Evolutionary conservation across 1,140 invertebrate genomes (phyloP).

Genomic region (Dinoponera quadriceps): DNA sequence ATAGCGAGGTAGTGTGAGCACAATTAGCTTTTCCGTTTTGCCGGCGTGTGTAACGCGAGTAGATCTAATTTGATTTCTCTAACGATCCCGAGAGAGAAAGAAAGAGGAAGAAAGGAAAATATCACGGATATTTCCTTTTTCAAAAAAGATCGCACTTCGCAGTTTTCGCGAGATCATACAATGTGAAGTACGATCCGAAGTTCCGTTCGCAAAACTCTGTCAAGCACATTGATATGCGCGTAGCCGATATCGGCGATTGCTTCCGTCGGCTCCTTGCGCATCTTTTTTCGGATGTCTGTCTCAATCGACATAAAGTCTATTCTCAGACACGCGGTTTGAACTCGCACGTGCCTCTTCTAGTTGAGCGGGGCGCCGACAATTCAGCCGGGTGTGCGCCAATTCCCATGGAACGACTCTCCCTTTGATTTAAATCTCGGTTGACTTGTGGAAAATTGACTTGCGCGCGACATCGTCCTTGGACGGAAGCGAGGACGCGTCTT

Average conservation of each 20-base stretch:
- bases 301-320: constrained; percentile 42
- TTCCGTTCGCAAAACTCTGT: not conserved
- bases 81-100: not conserved
- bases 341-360: constrained; percentile 27
- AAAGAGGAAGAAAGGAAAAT: no score
- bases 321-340: constrained; percentile 24
- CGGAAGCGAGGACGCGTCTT: not conserved
- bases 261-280: constrained; percentile 32
- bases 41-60: not conserved
- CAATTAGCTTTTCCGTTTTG: not conserved
- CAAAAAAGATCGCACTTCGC: not conserved
- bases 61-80: not conserved
- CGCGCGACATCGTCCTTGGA: not conserved
- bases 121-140: not conserved
- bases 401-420: constrained; percentile 14
- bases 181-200: not conserved
- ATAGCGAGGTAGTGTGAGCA: not conserved
- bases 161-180: not conserved
- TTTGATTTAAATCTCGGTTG: constrained; percentile 64
- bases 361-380: not conserved
- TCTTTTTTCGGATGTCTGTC: constrained; percentile 28
- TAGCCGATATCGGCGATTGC: not conserved
- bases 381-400: not conserved
- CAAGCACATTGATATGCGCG: not conserved
- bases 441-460: constrained; percentile 47